These are phyloP conservation scores for Pteropus alecto DNA, from an alignment of 2,113 vertebrate species.

Conservation along the genomic window DNA sequence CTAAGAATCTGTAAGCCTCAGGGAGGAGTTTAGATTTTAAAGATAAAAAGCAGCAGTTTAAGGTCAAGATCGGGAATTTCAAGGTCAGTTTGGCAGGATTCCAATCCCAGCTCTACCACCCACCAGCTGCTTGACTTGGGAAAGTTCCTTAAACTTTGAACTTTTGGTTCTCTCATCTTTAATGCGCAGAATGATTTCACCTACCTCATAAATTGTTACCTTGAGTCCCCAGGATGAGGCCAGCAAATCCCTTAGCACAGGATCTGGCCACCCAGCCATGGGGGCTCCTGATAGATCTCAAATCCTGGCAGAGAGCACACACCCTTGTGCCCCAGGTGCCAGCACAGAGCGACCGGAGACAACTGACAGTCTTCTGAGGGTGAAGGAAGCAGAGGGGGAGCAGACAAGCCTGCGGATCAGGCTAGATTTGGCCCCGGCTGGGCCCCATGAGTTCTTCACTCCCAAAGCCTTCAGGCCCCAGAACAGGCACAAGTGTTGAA, in stretches of 20 bases:
- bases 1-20: background rate
- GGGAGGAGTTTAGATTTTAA: background rate
- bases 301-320: background rate
- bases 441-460: background rate
- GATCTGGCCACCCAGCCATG: background rate
- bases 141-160: background rate
- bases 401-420: accelerated
- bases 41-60: background rate
- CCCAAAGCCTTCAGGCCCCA: background rate
- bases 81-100: background rate
- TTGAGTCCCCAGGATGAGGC: background rate
- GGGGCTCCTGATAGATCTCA: background rate
- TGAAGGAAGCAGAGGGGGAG: background rate
- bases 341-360: accelerated
- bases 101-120: background rate
- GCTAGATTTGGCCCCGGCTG: background rate
- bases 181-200: background rate
- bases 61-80: background rate
- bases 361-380: too few species aligned
- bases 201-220: background rate
- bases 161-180: background rate
- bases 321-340: background rate
- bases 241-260: background rate
- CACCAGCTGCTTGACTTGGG: background rate
- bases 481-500: background rate